phyloP scores from a whole-genome alignment of 2,797 vertebrate species.

The Macropus fuliginosus region DNA sequence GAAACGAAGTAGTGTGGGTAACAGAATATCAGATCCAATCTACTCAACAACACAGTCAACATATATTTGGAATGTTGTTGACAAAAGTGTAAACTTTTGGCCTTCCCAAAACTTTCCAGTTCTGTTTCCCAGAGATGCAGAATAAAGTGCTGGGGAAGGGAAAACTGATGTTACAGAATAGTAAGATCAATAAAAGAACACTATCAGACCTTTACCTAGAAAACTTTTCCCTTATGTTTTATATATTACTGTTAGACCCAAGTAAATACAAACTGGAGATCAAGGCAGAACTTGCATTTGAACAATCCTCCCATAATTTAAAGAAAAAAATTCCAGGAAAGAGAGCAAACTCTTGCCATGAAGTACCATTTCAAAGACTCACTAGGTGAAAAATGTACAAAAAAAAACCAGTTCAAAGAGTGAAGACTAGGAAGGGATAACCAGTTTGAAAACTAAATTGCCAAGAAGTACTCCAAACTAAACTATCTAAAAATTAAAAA shows the following conservation, averaged over 20 bases:
- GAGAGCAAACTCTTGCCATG: background rate
- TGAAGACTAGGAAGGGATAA: background rate
- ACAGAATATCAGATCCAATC: background rate
- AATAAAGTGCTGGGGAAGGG: background rate
- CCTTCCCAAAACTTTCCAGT: background rate
- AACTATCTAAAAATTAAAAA: background rate
- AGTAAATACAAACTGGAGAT: background rate
- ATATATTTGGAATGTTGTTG: background rate
- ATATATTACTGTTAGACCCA: background rate
- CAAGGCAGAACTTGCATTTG: background rate
- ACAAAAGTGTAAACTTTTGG: background rate
- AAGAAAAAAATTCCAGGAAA: background rate
- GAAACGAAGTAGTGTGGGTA: background rate
- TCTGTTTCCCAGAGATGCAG: background rate
- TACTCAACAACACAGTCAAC: background rate
- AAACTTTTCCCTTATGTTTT: background rate
- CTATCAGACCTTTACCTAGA: background rate
- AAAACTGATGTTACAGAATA: background rate
- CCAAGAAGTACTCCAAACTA: background rate
- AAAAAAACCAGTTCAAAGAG: background rate
- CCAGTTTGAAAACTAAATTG: background rate
- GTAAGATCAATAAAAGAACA: background rate
- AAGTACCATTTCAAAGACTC: background rate
- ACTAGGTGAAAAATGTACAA: background rate
- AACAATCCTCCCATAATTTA: background rate